Base-by-base conservation (phyloP, 2,797 vertebrate genomes). In the Anabas testudineus region DNA sequence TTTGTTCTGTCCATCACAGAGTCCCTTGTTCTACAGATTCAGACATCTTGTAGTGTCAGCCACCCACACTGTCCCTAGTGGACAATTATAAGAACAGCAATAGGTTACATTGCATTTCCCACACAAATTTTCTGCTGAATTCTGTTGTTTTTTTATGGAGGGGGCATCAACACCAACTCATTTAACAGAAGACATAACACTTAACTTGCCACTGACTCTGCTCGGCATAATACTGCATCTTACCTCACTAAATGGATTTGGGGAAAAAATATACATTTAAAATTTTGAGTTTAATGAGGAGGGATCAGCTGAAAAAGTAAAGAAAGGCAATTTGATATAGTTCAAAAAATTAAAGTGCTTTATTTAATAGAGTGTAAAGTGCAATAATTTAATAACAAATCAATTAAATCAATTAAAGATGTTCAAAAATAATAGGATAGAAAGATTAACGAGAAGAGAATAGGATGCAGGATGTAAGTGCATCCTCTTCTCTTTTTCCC, bases 1-100 rank as follows among this genome's bases (percentile, higher is more conserved):
- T 92, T 89, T 92, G 83, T 88, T 78, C 75, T 78, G 68, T 76
- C 71, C 71, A 74, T 87, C 80, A 86, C 75, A 49, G 80, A 81
- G 66, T 32, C 63, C 74, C 55, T 85, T 88, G 71, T 87, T 82
- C 37, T 61, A 24, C 41, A 43, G 22, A 82, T 41, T 67, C 37
- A 63, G 66, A 69, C 60, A 78, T 76, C 34, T 43, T 67, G 39
- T 67, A 28, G 39, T 16, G 43, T 74, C 55, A 72, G 67, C 65
- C 58, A 62, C 5, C 77, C 61, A 80, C 48, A 82, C 57, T 83
- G 77, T 53, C 76, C 61, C 81, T 48, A 52, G 79, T 78, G 74
- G 72, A 43, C 43, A 74, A 21, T 57, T 22, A 47, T 43, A 32
- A 58, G 37, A 73, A 55, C 56, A 72, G 63, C 65, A 72, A 54